Evolutionary conservation across 2,113 vertebrate species (phyloP).

Genomic region (Thamnophis sirtalis): DNA sequence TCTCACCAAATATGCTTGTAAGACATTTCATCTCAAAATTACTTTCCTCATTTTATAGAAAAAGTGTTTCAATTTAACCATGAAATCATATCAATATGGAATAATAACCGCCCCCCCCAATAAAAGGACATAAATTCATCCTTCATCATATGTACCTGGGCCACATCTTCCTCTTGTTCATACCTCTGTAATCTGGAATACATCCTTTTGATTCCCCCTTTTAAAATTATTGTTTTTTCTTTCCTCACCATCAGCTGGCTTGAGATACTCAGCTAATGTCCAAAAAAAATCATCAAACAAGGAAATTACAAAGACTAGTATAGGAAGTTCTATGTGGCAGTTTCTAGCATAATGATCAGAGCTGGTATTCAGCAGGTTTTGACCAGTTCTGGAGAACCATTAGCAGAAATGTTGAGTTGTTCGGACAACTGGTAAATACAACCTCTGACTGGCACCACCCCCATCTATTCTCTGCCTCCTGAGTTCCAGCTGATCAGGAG

Average conservation of each 20-base stretch:
- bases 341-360: too few relatives aligned
- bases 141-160: conserved; percentile 38
- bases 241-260: background rate
- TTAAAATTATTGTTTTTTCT: background rate
- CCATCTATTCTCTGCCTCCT: too few relatives aligned
- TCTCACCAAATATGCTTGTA: conserved; percentile 35
- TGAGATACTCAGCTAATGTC: background rate
- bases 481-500: too few relatives aligned
- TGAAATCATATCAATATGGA: conserved; percentile 50
- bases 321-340: too few relatives aligned
- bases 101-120: conserved; percentile 26
- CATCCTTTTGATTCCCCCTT: conserved; percentile 3
- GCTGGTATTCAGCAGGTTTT: too few relatives aligned
- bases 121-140: conserved; percentile 45
- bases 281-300: background rate
- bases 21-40: conserved; percentile 45
- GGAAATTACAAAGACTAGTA: background rate
- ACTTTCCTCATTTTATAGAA: conserved; percentile 39
- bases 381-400: too few relatives aligned
- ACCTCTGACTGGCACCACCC: too few relatives aligned
- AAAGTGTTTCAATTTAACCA: conserved; percentile 46
- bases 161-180: conserved; percentile 28
- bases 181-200: conserved; percentile 16
- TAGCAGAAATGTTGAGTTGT: too few relatives aligned
- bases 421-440: too few relatives aligned